Conservation (phyloP, 1,140 invertebrate species). For the Drosophila tristis region DNA sequence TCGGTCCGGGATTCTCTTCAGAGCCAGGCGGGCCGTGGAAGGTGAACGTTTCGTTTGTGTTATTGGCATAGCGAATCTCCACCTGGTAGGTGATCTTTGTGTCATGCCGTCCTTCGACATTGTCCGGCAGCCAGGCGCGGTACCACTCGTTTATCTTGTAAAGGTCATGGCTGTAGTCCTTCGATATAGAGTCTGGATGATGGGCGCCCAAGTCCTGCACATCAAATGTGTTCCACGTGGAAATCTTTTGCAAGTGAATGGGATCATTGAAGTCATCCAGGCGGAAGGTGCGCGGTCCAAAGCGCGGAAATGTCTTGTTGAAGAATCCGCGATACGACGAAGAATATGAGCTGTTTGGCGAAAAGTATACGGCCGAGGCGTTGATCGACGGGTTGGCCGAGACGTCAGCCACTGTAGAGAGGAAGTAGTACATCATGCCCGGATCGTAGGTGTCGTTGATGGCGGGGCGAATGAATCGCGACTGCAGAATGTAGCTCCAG, state of each 20-base stretch:
- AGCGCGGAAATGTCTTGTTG: conserved; percentile 97
- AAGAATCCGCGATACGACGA: conserved; percentile 98
- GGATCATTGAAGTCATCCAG: conserved; percentile 97
- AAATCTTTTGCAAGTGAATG: conserved; percentile 95
- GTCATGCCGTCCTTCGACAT: conserved; percentile 92
- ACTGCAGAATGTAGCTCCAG: conserved; percentile 97
- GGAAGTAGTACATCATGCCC: conserved; percentile 99
- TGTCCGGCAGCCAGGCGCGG: conserved; percentile 94
- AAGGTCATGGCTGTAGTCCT: conserved; percentile 95
- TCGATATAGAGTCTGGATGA: conserved; percentile 88
- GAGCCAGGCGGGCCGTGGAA: conserved; percentile 96
- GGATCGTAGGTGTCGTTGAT: conserved; percentile 97
- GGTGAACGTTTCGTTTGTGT: conserved; percentile 97
- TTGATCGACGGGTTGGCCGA: conserved; percentile 96
- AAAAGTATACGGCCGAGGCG: conserved; percentile 96
- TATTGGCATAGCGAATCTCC: conserved; percentile 96
- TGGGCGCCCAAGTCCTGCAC: conserved; percentile 94
- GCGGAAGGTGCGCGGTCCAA: conserved; percentile 96
- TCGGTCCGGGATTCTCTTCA: conserved; percentile 94
- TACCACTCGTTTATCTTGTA: conserved; percentile 98
- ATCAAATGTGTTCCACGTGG: conserved; percentile 94
- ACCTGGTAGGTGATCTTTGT: conserved; percentile 97
- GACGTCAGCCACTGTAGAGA: conserved; percentile 97
- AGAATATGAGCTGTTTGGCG: conserved; percentile 96
- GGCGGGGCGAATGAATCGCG: conserved; percentile 93